Percentiles rank a stretch among this genome's conserved stretches.
phyloP scores from a whole-genome alignment of 2,113 vertebrate species.

The Entosphenus tridentatus region DNA sequence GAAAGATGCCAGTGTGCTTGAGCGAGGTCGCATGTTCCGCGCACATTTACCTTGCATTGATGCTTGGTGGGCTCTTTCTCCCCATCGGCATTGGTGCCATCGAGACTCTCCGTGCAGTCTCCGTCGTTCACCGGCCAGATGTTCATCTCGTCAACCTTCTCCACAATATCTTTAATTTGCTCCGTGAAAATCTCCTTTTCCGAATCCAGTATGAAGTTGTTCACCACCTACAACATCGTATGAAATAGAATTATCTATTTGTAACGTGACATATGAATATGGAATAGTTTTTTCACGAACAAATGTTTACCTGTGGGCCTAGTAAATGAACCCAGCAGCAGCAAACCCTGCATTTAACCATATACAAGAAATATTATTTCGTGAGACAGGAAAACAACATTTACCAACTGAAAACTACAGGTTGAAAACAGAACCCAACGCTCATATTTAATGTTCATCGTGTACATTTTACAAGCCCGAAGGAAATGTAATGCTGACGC shows the following conservation, averaged over 20 bases:
- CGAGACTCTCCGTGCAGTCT: too few species aligned
- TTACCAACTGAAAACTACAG: too few species aligned
- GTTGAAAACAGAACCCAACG: too few species aligned
- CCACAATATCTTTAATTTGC: slow-evolving; percentile 89
- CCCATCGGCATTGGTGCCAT: too few species aligned
- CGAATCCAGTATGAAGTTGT: slow-evolving; percentile 64
- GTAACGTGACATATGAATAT: neutral
- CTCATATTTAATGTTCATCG: too few species aligned
- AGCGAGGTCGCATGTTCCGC: too few species aligned
- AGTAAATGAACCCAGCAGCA: neutral
- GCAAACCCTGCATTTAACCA: neutral
- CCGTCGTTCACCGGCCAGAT: too few species aligned
- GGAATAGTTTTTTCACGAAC: neutral
- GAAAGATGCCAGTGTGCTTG: too few species aligned
- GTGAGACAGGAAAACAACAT: neutral
- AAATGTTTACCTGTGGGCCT: neutral
- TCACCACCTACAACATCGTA: slow-evolving; percentile 42
- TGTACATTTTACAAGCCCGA: too few species aligned
- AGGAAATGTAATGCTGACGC: too few species aligned
- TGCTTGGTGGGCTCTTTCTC: too few species aligned
- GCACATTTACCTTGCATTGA: too few species aligned
- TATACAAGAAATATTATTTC: slow-evolving; percentile 1
- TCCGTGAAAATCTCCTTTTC: slow-evolving; percentile 93
- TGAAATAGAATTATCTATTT: neutral
- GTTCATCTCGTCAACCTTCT: slow-evolving; percentile 62